Percentiles rank a stretch among this genome's conserved stretches.
Evolutionary conservation across 2,113 vertebrate species (phyloP).

Genomic region (Hemicordylus capensis): DNA sequence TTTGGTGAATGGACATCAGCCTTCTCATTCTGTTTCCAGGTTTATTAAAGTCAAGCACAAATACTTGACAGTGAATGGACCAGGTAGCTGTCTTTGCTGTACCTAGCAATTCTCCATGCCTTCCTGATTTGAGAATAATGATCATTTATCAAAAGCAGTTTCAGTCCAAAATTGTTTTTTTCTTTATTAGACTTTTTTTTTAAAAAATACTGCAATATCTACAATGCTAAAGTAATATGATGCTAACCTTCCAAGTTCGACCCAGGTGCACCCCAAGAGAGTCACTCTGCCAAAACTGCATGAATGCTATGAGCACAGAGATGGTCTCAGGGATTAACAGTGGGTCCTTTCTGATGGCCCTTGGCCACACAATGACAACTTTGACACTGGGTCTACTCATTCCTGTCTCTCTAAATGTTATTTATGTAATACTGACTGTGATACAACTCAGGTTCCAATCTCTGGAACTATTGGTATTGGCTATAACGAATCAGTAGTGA

Average conservation of each 20-base stretch:
- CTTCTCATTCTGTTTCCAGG: neutral
- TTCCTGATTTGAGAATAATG: neutral
- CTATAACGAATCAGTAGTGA: neutral
- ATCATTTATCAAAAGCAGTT: neutral
- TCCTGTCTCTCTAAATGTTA: neutral
- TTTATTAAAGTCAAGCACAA: neutral
- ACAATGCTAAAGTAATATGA: neutral
- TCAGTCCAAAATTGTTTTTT: neutral
- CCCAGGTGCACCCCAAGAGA: too few relatives aligned
- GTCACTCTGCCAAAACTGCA: too few relatives aligned
- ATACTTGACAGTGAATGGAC: too few relatives aligned
- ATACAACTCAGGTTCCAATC: neutral
- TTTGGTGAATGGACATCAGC: neutral
- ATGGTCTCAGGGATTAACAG: too few relatives aligned
- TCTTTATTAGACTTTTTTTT: too few relatives aligned
- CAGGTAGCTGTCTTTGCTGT: too few relatives aligned
- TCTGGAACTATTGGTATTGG: neutral
- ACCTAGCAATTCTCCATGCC: too few relatives aligned
- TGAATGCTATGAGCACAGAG: too few relatives aligned
- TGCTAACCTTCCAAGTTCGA: neutral
- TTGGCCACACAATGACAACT: too few relatives aligned
- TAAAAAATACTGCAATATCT: neutral
- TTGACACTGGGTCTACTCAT: too few relatives aligned
- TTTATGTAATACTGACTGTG: neutral
- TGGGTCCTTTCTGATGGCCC: too few relatives aligned